phyloP scores from a whole-genome alignment of 2,113 vertebrate genomes.

The Lepidothrix coronata region DNA sequence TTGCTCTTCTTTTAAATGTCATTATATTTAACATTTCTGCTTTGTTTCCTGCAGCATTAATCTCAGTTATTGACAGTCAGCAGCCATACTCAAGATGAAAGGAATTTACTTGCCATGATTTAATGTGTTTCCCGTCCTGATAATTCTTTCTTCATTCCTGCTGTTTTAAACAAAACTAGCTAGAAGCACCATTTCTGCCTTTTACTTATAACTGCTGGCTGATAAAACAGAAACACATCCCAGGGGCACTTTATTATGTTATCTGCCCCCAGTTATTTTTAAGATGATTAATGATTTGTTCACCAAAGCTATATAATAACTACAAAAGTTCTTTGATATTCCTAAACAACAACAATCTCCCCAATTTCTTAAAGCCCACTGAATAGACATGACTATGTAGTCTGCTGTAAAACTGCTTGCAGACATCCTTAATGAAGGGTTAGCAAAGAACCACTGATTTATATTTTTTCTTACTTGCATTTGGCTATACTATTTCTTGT shows the following conservation, averaged over 20 bases:
- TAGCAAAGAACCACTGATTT: neutral
- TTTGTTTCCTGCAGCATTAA: conserved; percentile 54
- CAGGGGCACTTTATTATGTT: conserved; percentile 23
- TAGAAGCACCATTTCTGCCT: conserved; percentile 14
- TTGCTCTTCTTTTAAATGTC: conserved; percentile 36
- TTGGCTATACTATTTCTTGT: neutral
- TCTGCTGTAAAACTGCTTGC: conserved; percentile 12
- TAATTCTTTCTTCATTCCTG: conserved; percentile 16
- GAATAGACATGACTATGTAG: neutral
- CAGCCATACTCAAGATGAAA: conserved; percentile 37
- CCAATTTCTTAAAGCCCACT: neutral
- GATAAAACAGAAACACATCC: conserved; percentile 17
- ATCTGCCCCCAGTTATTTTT: conserved; percentile 9
- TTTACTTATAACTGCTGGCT: conserved; percentile 19
- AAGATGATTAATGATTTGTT: conserved; percentile 7
- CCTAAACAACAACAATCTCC: conserved; percentile 4
- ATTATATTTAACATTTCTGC: conserved; percentile 39
- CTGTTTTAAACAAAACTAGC: conserved; percentile 37
- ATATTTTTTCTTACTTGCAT: neutral
- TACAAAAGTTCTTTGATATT: conserved; percentile 18
- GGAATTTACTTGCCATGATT: conserved; percentile 19
- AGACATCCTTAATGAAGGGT: neutral
- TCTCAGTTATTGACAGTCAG: conserved; percentile 43
- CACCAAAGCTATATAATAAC: neutral
- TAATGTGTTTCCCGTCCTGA: conserved; percentile 8